These are phyloP conservation scores for Drosophila truncata DNA, from an alignment of 1,140 invertebrate species.

Conservation along the genomic window DNA sequence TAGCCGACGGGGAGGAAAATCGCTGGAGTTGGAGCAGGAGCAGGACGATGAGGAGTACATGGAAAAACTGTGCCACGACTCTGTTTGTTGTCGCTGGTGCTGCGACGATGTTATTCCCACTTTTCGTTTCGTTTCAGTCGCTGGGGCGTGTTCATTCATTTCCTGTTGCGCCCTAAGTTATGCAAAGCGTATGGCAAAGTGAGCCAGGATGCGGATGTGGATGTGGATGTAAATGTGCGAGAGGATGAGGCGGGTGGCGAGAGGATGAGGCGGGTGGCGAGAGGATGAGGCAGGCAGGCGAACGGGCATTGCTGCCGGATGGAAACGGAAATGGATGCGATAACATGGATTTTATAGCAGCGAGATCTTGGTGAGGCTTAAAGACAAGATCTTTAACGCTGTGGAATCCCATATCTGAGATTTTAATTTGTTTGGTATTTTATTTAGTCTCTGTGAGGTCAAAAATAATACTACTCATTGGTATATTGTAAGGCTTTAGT, in stretches of 20 bases:
- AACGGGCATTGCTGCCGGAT: constrained; percentile 1
- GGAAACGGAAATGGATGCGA: constrained; percentile 2
- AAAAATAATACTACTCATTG: neutral
- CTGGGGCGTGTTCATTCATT: constrained; percentile 70
- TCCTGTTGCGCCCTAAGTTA: constrained; percentile 78
- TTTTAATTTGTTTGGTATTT: neutral
- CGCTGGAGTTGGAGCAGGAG: constrained; percentile 1
- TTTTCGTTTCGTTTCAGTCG: constrained; percentile 47
- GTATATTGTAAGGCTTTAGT: neutral
- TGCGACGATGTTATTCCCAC: constrained; percentile 34
- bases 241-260: constrained; percentile 5
- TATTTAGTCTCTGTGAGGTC: neutral
- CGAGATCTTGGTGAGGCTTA: constrained; percentile 1
- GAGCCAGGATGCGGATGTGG: constrained; percentile 45
- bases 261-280: constrained; percentile 1
- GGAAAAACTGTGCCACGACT: constrained; percentile 71
- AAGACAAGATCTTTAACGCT: constrained; percentile 7
- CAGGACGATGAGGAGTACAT: constrained; percentile 33
- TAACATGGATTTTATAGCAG: constrained; percentile 7
- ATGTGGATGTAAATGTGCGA: constrained; percentile 22
- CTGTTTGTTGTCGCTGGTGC: constrained; percentile 30
- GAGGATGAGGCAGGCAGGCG: too few relatives aligned
- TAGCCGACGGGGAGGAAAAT: constrained; percentile 5
- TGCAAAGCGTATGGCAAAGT: constrained; percentile 76
- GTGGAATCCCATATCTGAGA: neutral